phyloP scores from a whole-genome alignment of 2,888 invertebrate species.

The Calephelis perditalis region DNA sequence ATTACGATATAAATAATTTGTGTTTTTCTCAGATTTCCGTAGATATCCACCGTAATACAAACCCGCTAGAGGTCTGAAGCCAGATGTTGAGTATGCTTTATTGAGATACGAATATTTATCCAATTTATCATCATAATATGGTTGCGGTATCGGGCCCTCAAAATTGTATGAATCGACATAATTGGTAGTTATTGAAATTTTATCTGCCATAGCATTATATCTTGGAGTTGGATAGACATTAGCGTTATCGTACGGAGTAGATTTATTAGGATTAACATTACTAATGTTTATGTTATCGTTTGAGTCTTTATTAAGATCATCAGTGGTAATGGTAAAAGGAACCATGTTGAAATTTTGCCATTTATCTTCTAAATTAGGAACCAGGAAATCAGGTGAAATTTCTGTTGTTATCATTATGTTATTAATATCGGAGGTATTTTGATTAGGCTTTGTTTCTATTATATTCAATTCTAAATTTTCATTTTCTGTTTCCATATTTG shows the following conservation, averaged over 20 bases:
- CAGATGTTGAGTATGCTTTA: constrained; percentile 38
- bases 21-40: constrained; percentile 46
- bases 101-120: constrained; percentile 42
- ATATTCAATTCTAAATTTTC: not conserved
- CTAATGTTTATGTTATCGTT: constrained; percentile 20
- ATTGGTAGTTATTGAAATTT: constrained; percentile 58
- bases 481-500: not conserved
- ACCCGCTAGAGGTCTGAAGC: constrained; percentile 63
- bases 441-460: not conserved
- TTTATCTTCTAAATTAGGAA: not conserved
- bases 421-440: not conserved
- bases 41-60: constrained; percentile 69
- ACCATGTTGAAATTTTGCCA: constrained; percentile 2
- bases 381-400: not conserved
- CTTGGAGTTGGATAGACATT: constrained; percentile 38
- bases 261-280: constrained; percentile 33
- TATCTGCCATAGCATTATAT: constrained; percentile 49
- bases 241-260: constrained; percentile 14
- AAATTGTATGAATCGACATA: constrained; percentile 50
- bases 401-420: not conserved
- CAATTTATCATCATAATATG: constrained; percentile 53
- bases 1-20: constrained; percentile 28
- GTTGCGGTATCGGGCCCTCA: constrained; percentile 43
- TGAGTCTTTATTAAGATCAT: not conserved
- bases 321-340: not conserved